Conservation (phyloP, 2,113 vertebrate species). For the Phocoena sinus region DNA sequence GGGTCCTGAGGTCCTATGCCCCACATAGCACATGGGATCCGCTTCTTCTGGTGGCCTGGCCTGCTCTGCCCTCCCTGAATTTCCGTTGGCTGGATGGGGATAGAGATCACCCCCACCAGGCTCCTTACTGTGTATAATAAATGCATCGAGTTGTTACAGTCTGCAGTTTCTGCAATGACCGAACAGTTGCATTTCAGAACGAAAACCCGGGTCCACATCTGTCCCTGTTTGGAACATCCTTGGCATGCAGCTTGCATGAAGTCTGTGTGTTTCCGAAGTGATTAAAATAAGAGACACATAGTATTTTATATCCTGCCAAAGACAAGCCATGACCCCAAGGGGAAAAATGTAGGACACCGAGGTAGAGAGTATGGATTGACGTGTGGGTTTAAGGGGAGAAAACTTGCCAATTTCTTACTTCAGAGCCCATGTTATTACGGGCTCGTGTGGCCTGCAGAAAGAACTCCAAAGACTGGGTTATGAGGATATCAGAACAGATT, state of each 20-base stretch:
- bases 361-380: neutral
- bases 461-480: neutral
- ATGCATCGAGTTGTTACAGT: no score
- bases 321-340: neutral
- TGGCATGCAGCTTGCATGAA: neutral
- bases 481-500: neutral
- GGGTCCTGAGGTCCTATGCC: neutral
- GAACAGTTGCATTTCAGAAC: neutral
- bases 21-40: rapidly evolving
- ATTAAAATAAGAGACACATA: neutral
- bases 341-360: neutral
- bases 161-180: neutral
- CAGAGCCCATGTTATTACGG: neutral
- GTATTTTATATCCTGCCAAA: neutral
- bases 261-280: neutral
- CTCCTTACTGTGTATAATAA: neutral
- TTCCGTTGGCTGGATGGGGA: neutral
- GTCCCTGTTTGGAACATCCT: neutral
- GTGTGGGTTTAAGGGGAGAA: neutral
- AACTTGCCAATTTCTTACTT: neutral
- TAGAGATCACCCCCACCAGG: rapidly evolving
- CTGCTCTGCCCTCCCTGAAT: neutral
- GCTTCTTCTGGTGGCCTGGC: neutral
- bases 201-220: neutral
- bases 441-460: neutral